Conservation (phyloP, 2,113 vertebrate species). For the Apaloderma vittatum region DNA sequence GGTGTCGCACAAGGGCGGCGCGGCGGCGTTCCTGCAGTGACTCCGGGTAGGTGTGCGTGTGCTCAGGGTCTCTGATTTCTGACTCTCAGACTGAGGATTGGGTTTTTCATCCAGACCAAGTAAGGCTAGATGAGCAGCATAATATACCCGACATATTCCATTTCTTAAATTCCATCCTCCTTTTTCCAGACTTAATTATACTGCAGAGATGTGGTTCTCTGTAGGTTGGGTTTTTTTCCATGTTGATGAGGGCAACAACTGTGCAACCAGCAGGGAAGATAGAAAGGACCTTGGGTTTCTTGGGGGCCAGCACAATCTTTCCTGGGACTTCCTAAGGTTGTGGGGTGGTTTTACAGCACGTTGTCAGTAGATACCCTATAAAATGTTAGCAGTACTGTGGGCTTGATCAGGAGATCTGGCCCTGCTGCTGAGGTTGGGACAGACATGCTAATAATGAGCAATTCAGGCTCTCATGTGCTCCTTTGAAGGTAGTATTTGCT, state of each 20-base stretch:
- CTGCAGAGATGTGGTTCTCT: not conserved
- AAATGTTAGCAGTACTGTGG: not conserved
- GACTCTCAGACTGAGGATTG: not conserved
- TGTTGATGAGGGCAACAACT: not conserved
- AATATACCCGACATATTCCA: not conserved
- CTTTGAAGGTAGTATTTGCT: not conserved
- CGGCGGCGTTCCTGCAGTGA: constrained; percentile 22
- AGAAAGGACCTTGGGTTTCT: not conserved
- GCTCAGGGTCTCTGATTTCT: not conserved
- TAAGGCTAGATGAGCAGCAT: not conserved
- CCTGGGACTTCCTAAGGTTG: not conserved
- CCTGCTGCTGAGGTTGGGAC: not conserved
- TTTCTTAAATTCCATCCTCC: not conserved
- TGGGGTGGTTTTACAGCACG: not conserved
- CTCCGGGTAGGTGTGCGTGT: not conserved
- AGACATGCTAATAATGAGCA: not conserved
- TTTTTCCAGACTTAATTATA: not conserved
- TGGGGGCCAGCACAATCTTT: not conserved
- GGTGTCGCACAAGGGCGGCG: constrained; percentile 54
- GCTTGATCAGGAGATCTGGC: not conserved
- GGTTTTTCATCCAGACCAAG: not conserved
- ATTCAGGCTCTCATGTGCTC: rapidly evolving
- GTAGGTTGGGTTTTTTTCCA: rapidly evolving
- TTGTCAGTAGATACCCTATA: not conserved
- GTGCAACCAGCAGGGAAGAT: not conserved